Evolutionary conservation across 2,888 invertebrate genomes (phyloP).

Genomic region (Lasioglossum vierecki): DNA sequence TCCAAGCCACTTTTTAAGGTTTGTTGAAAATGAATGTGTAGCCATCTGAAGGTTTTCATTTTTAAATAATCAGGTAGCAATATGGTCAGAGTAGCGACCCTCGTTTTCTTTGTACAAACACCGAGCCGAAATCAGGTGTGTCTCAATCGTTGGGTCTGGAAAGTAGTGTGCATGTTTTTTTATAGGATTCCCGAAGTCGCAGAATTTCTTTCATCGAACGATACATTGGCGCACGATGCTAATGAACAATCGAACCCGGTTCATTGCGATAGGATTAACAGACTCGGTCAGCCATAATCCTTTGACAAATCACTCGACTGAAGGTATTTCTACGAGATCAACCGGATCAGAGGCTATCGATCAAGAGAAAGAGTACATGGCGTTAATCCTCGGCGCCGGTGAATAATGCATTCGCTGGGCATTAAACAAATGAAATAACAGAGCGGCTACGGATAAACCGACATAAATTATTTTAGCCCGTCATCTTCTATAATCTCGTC

Average conservation of each 20-base stretch:
- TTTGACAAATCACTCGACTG: constrained; percentile 45
- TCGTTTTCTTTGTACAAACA: not conserved
- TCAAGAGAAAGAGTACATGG: constrained; percentile 1
- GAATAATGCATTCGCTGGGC: constrained; percentile 41
- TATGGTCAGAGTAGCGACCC: too few relatives aligned
- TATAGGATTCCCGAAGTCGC: not conserved
- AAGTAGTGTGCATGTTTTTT: not conserved
- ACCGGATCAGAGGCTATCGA: constrained; percentile 28
- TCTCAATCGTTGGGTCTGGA: not conserved
- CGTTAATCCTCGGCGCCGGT: constrained; percentile 29
- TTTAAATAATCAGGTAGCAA: too few relatives aligned
- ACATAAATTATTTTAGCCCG: constrained; percentile 40
- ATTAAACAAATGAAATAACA: constrained; percentile 51
- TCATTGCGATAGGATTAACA: constrained; percentile 35
- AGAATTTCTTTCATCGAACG: not conserved
- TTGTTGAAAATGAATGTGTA: too few relatives aligned
- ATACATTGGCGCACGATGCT: not conserved
- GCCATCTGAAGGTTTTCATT: too few relatives aligned
- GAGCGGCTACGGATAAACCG: constrained; percentile 16
- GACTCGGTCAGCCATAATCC: constrained; percentile 46
- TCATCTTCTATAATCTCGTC: constrained; percentile 39
- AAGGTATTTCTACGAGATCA: constrained; percentile 48
- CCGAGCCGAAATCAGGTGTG: not conserved
- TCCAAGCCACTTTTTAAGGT: too few relatives aligned
- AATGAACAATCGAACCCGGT: constrained; percentile 39